Conservation (phyloP, 2,113 vertebrate species). For the Nibea albiflora region DNA sequence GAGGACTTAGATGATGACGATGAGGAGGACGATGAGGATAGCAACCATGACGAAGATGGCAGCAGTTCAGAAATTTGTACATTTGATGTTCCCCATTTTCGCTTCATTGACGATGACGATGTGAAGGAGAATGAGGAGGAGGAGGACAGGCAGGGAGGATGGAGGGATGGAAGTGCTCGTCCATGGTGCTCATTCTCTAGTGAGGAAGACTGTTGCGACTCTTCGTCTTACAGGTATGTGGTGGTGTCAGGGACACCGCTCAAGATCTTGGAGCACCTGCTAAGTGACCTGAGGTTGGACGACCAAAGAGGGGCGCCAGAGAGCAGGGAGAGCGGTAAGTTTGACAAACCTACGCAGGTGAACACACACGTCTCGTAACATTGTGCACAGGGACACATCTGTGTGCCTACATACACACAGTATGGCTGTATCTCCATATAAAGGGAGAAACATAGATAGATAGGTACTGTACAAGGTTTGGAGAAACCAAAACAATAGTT, state of each 20-base stretch:
- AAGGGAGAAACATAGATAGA: not conserved
- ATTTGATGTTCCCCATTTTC: slow-evolving; percentile 95
- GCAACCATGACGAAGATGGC: slow-evolving; percentile 44
- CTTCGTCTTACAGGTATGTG: slow-evolving; percentile 92
- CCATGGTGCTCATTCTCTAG: slow-evolving; percentile 80
- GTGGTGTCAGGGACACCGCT: slow-evolving; percentile 97
- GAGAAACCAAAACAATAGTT: not conserved
- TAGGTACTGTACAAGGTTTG: not conserved
- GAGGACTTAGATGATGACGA: slow-evolving; percentile 76
- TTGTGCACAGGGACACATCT: slow-evolving; percentile 3
- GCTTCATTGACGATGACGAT: slow-evolving; percentile 93
- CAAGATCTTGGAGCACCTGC: slow-evolving; percentile 97
- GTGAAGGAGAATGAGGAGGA: slow-evolving; percentile 47
- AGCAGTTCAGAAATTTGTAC: slow-evolving; percentile 73
- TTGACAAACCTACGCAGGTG: not conserved
- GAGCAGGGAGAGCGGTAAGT: slow-evolving; percentile 95
- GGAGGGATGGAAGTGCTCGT: slow-evolving; percentile 83
- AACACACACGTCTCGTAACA: not conserved
- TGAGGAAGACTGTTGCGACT: slow-evolving; percentile 85
- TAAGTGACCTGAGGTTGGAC: slow-evolving; percentile 94
- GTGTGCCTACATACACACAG: not conserved
- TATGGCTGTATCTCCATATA: not conserved
- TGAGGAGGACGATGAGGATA: slow-evolving; percentile 57
- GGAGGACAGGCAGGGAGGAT: slow-evolving; percentile 67
- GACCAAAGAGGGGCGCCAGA: slow-evolving; percentile 88